These are phyloP conservation scores for Electrona antarctica DNA, from an alignment of 2,113 vertebrate genomes.

Conservation along the genomic window DNA sequence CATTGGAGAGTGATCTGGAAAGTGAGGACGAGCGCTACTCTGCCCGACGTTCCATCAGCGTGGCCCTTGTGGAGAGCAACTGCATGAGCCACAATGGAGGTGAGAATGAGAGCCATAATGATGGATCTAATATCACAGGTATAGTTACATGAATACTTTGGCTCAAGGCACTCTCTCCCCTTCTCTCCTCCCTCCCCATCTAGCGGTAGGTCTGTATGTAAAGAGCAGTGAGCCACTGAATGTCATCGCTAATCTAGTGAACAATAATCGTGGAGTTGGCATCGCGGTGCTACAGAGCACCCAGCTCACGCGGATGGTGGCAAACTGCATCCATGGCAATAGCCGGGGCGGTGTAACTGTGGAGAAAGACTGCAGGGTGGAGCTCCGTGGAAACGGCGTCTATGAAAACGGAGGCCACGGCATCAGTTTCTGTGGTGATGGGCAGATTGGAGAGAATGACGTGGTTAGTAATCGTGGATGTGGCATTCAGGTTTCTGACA, in stretches of 20 bases:
- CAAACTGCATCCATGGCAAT: slow-evolving; percentile 88
- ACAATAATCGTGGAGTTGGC: slow-evolving; percentile 81
- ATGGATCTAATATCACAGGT: not conserved
- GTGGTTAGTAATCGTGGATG: slow-evolving; percentile 85
- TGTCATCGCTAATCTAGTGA: slow-evolving; percentile 83
- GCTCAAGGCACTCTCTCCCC: not conserved
- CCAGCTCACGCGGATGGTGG: slow-evolving; percentile 83
- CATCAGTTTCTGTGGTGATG: slow-evolving; percentile 81
- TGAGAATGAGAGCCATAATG: slow-evolving; percentile 19
- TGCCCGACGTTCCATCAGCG: slow-evolving; percentile 76
- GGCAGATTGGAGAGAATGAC: slow-evolving; percentile 88
- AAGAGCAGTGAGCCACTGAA: slow-evolving; percentile 88
- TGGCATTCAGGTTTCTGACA: slow-evolving; percentile 83
- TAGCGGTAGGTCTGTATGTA: slow-evolving; percentile 88
- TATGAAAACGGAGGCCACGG: slow-evolving; percentile 87
- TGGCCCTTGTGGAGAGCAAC: slow-evolving; percentile 89
- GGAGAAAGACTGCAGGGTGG: slow-evolving; percentile 84
- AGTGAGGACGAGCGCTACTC: slow-evolving; percentile 84
- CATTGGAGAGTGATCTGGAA: slow-evolving; percentile 86
- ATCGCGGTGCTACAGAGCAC: slow-evolving; percentile 85
- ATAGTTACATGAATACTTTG: not conserved
- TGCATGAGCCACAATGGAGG: slow-evolving; percentile 88
- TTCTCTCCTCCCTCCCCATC: slow-evolving; percentile 1
- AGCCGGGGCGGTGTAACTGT: slow-evolving; percentile 82
- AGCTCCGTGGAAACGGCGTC: slow-evolving; percentile 88